These are phyloP conservation scores for Cranoglanis bouderius DNA, from an alignment of 2,113 vertebrate genomes.

Conservation along the genomic window DNA sequence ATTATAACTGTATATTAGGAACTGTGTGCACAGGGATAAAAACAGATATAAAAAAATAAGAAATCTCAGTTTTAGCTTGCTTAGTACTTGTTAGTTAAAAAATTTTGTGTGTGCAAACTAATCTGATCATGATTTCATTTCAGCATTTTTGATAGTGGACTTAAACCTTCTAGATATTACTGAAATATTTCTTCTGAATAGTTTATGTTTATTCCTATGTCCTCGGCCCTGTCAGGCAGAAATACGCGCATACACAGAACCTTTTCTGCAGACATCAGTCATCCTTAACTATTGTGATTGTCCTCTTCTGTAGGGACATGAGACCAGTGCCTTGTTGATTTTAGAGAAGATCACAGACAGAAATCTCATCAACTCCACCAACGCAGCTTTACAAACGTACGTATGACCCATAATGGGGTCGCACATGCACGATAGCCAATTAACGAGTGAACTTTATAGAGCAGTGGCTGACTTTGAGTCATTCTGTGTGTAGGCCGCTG, in stretches of 20 bases:
- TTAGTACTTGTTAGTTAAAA: neutral
- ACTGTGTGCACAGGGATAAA: no score
- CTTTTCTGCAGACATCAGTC: neutral
- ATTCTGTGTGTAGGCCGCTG: constrained; percentile 78
- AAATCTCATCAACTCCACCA: constrained; percentile 99
- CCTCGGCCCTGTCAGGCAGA: neutral
- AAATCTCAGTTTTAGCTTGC: no score
- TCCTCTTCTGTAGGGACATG: constrained; percentile 84
- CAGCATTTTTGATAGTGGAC: neutral
- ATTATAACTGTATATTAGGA: no score
- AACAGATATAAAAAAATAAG: no score
- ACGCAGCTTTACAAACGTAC: constrained; percentile 97
- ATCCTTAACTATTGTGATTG: neutral
- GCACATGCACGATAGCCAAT: neutral
- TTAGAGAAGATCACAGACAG: constrained; percentile 95
- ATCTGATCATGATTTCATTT: neutral
- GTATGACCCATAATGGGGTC: constrained; percentile 55
- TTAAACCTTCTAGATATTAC: neutral
- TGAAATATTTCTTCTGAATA: neutral
- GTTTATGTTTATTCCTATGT: neutral
- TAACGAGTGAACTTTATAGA: neutral
- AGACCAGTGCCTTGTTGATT: constrained; percentile 99
- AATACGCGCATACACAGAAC: no score
- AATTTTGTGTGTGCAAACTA: neutral
- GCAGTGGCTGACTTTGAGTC: neutral